Evolutionary conservation across 2,888 invertebrate species (phyloP).

Genomic region (Eulithis prunata): DNA sequence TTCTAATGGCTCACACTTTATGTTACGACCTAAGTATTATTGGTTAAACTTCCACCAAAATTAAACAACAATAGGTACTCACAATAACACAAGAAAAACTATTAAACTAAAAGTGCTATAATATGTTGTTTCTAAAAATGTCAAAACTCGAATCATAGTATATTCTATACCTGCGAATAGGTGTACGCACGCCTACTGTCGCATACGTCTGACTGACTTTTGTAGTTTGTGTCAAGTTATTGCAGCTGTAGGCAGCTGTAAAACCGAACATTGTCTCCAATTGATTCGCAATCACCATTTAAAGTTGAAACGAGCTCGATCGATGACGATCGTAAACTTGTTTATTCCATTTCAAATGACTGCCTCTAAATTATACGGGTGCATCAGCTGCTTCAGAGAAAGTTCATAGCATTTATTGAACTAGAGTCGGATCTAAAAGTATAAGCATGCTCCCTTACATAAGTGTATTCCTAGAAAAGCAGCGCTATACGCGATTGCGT

Average conservation of each 20-base stretch:
- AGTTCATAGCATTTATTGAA: constrained; percentile 22
- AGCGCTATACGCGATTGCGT: too few species aligned
- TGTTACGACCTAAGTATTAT: too few species aligned
- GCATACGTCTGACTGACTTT: neutral
- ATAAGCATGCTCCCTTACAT: neutral
- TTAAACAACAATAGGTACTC: too few species aligned
- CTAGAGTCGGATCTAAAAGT: constrained; percentile 13
- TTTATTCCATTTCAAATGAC: constrained; percentile 32
- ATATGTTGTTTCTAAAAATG: too few species aligned
- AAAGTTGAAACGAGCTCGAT: constrained; percentile 23
- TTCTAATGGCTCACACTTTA: too few species aligned
- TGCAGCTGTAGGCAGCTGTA: constrained; percentile 7
- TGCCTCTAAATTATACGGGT: constrained; percentile 28
- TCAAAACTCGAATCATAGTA: too few species aligned
- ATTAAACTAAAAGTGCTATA: too few species aligned
- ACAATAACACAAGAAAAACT: too few species aligned
- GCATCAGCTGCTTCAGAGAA: constrained; percentile 18
- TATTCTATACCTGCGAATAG: too few species aligned
- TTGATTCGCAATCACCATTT: constrained; percentile 27
- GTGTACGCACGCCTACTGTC: too few species aligned
- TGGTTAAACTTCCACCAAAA: too few species aligned
- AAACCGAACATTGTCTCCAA: constrained; percentile 18
- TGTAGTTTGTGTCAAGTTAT: neutral
- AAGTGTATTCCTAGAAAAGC: too few species aligned
- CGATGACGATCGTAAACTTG: constrained; percentile 29